Conservation (phyloP, 2,113 vertebrate species). For the Menura novaehollandiae region DNA sequence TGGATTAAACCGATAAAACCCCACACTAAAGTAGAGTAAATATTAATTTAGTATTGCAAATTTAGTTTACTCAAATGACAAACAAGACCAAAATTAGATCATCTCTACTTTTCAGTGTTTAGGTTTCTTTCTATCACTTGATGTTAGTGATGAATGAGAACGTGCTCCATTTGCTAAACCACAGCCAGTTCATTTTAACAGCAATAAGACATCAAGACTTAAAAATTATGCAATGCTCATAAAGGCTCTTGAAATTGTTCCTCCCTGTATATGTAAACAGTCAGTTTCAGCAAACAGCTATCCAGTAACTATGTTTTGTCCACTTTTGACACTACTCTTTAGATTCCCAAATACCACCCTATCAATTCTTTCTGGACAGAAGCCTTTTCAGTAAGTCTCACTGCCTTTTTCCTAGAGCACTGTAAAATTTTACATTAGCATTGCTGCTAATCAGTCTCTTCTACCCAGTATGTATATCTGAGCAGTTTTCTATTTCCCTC, state of each 20-base stretch:
- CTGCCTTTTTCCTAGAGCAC: not conserved
- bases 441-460: not conserved
- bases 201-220: not conserved
- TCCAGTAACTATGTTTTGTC: not conserved
- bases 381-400: not conserved
- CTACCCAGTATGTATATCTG: not conserved
- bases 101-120: not conserved
- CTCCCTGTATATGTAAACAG: not conserved
- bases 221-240: not conserved
- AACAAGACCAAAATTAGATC: not conserved
- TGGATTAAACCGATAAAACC: not conserved
- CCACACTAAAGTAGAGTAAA: not conserved
- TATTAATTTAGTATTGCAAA: not conserved
- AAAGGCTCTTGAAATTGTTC: not conserved
- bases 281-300: not conserved
- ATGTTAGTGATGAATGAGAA: not conserved
- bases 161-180: not conserved
- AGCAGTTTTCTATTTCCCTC: not conserved
- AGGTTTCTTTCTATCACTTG: not conserved
- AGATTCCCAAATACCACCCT: not conserved
- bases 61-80: not conserved
- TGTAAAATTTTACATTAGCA: not conserved
- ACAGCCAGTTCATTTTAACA: not conserved
- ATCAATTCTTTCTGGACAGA: not conserved
- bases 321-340: not conserved